Conservation (phyloP, 2,797 vertebrate genomes). For the Sebastiscus albofasciatus region DNA sequence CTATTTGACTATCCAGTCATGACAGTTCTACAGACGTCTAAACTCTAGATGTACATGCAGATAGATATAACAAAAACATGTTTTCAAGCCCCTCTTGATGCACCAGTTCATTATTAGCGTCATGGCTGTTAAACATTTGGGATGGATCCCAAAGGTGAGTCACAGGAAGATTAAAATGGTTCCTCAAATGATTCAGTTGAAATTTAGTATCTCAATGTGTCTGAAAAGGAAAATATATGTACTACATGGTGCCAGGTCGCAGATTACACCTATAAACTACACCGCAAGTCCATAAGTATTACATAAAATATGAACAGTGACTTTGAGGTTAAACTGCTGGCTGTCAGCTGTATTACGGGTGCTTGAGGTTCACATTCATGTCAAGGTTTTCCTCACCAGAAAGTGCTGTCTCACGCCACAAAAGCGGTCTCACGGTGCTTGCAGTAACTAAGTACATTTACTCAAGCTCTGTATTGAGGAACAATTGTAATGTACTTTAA, state of each 20-base stretch:
- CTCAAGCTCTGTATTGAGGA: not conserved
- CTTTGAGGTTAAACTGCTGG: not conserved
- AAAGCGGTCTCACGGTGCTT: not conserved
- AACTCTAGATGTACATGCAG: not conserved
- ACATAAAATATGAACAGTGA: not conserved
- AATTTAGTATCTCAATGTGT: not conserved
- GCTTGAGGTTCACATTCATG: not conserved
- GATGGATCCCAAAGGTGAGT: constrained; percentile 24
- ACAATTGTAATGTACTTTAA: not conserved
- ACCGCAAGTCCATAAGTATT: not conserved
- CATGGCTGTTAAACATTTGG: not conserved
- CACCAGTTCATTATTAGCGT: not conserved
- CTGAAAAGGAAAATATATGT: not conserved
- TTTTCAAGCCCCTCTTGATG: not conserved
- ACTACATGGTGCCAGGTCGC: not conserved
- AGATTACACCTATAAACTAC: not conserved
- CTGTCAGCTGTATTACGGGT: not conserved
- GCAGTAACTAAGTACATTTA: not conserved
- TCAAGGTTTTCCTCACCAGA: not conserved
- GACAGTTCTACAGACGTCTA: not conserved
- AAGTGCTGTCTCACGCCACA: not conserved
- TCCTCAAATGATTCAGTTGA: not conserved
- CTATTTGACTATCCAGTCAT: not conserved
- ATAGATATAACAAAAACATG: not conserved
- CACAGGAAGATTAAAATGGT: constrained; percentile 9